Evolutionary conservation across 1,140 invertebrate species (phyloP).

Genomic region (Zaprionus inermis): DNA sequence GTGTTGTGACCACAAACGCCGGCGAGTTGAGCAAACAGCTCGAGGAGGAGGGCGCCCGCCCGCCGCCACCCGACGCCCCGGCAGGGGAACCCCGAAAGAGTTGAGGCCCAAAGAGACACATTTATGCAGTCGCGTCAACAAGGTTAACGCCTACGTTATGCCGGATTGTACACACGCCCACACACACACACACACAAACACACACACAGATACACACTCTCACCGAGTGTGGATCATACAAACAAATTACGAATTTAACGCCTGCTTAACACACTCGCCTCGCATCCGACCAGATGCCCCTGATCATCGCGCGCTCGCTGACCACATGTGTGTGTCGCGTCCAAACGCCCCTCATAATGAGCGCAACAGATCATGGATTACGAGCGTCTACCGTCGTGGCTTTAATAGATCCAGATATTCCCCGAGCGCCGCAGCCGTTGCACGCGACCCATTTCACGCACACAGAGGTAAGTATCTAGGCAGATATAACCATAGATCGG

Average conservation of each 20-base stretch:
- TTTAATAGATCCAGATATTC: conserved; percentile 28
- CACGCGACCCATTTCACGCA: conserved; percentile 32
- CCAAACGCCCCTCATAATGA: conserved; percentile 77
- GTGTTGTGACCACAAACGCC: conserved; percentile 76
- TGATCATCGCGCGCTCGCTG: conserved; percentile 48
- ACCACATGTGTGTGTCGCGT: conserved; percentile 60
- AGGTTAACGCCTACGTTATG: conserved; percentile 70
- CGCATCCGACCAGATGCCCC: conserved; percentile 53
- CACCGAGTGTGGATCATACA: background rate
- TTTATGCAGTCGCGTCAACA: conserved; percentile 73
- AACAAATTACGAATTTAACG: conserved; percentile 62
- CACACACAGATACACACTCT: conserved; percentile 12
- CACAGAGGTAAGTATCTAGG: background rate
- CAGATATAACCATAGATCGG: background rate
- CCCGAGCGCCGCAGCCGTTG: conserved; percentile 9
- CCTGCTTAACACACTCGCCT: conserved; percentile 50
- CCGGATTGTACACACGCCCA: background rate
- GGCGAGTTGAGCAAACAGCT: conserved; percentile 68
- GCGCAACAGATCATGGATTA: conserved; percentile 48
- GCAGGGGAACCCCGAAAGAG: conserved; percentile 64
- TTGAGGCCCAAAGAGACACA: conserved; percentile 62
- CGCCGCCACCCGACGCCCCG: too few species aligned
- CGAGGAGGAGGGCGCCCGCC: conserved; percentile 46
- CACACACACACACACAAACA: conserved; percentile 1
- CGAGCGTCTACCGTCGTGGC: background rate